These are phyloP conservation scores for Teleopsis dalmanni DNA, from an alignment of 1,140 invertebrate genomes.

Conservation along the genomic window DNA sequence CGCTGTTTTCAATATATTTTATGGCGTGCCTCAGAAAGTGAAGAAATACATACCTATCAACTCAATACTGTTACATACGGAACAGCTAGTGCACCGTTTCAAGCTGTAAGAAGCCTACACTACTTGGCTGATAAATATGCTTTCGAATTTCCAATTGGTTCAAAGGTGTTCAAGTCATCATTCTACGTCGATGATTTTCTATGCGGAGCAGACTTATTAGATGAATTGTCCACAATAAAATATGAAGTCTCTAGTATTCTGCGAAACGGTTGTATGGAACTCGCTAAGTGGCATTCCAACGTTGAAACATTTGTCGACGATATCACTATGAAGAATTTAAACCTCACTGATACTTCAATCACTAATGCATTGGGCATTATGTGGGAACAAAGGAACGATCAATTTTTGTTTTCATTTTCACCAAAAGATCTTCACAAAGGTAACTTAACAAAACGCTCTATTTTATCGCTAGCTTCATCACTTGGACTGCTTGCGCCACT, in stretches of 20 bases:
- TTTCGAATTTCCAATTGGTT: background rate
- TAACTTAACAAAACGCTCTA: background rate
- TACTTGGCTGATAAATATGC: constrained; percentile 6
- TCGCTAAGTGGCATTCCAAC: constrained; percentile 9
- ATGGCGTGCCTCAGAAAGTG: constrained; percentile 27
- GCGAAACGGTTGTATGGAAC: background rate
- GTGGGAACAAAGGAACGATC: background rate
- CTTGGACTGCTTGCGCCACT: too few relatives aligned
- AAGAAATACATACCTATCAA: constrained; percentile 10
- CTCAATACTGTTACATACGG: too few relatives aligned
- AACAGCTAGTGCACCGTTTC: too few relatives aligned
- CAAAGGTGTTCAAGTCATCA: background rate
- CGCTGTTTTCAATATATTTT: constrained; percentile 43
- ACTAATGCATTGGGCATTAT: background rate
- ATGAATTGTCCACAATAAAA: background rate
- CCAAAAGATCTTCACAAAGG: background rate
- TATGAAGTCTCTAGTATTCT: constrained; percentile 10
- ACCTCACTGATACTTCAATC: background rate
- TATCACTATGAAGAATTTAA: background rate
- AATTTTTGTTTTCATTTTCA: background rate
- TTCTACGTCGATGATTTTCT: constrained; percentile 11
- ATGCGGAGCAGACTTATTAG: background rate
- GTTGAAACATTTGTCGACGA: background rate
- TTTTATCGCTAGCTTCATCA: constrained; percentile 1
- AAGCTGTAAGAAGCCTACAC: constrained; percentile 5